phyloP scores from a whole-genome alignment of 1,140 invertebrate genomes.

The Laupala kohalensis region DNA sequence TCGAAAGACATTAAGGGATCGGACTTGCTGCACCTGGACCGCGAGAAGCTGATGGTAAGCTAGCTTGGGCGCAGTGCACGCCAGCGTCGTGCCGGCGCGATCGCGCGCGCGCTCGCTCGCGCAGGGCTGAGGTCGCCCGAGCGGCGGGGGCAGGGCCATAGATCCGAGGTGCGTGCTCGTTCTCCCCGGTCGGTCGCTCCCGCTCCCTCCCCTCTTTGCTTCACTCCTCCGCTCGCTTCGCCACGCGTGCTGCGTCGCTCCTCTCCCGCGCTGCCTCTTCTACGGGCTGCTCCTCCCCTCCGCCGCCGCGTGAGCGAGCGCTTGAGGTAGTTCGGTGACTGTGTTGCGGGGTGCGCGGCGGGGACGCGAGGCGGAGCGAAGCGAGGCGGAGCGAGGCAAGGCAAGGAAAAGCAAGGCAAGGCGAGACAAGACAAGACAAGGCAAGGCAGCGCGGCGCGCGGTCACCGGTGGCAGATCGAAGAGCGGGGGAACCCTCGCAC shows the following conservation, averaged over 20 bases:
- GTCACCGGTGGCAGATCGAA: neutral
- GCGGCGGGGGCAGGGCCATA: neutral
- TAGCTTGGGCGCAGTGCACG: too few species aligned
- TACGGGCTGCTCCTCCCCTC: neutral
- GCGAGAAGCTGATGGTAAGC: slow-evolving; percentile 55
- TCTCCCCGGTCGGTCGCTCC: neutral
- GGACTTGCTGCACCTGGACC: slow-evolving; percentile 49
- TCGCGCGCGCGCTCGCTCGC: too few species aligned
- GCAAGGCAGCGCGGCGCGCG: neutral
- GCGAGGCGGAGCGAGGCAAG: neutral
- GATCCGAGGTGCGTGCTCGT: neutral
- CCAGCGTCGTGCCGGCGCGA: too few species aligned
- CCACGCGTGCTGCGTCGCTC: neutral
- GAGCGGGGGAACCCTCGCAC: neutral
- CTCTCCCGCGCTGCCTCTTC: neutral
- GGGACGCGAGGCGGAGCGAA: neutral
- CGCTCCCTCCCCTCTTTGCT: neutral
- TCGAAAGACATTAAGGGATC: slow-evolving; percentile 56
- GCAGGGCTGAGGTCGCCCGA: neutral
- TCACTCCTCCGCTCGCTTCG: too few species aligned
- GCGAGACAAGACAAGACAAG: neutral
- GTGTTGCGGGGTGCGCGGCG: neutral
- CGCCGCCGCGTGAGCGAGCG: neutral
- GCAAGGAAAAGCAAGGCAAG: neutral
- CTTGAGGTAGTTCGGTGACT: neutral